Evolutionary conservation across 2,797 vertebrate genomes (phyloP).

Genomic region (Lutjanus argentimaculatus): DNA sequence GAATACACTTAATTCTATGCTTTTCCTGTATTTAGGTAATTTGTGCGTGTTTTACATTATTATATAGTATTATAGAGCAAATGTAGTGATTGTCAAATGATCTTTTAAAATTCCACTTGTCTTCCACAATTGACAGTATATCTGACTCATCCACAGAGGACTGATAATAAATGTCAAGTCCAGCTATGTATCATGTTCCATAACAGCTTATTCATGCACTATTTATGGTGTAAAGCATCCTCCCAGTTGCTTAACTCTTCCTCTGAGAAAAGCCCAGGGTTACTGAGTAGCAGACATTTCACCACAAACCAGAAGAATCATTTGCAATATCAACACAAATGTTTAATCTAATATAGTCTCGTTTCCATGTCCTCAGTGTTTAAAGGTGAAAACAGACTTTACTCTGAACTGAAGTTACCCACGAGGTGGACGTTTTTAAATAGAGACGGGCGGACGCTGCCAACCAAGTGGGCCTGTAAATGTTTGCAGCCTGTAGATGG

Average conservation of each 20-base stretch:
- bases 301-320: constrained; percentile 20
- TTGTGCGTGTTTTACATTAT: too few relatives aligned
- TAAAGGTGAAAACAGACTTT: constrained; percentile 38
- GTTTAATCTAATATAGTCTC: background rate
- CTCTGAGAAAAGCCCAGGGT: constrained; percentile 26
- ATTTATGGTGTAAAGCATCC: constrained; percentile 22
- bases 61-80: background rate
- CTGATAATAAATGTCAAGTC: constrained; percentile 21
- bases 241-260: constrained; percentile 13
- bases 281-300: constrained; percentile 9
- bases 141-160: background rate
- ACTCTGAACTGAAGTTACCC: constrained; percentile 63
- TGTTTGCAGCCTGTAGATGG: constrained; percentile 69
- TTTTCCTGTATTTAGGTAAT: background rate
- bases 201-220: constrained; percentile 20
- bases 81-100: background rate
- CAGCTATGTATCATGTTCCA: constrained; percentile 46
- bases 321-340: constrained; percentile 15
- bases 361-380: constrained; percentile 24
- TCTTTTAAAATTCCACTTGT: background rate
- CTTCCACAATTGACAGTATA: background rate
- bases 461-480: constrained; percentile 75
- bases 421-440: constrained; percentile 63
- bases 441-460: constrained; percentile 61
- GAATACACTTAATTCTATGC: background rate